Evolutionary conservation across 2,797 vertebrate genomes (phyloP).

Genomic region (Tauraco hartlaubi): DNA sequence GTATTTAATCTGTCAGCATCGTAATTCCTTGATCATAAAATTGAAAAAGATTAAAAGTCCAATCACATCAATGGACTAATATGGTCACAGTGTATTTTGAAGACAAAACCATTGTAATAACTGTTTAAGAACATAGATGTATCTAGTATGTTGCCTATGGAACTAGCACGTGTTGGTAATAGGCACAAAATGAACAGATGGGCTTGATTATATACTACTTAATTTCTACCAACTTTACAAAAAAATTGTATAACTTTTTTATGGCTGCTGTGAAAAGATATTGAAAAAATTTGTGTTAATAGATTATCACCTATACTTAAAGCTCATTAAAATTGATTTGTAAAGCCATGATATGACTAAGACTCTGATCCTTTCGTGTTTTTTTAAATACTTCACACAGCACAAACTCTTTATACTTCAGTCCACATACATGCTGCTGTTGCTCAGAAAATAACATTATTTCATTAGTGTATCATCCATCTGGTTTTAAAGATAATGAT

Average conservation of each 20-base stretch:
- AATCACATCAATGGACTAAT: neutral
- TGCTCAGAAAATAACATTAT: neutral
- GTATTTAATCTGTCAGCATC: too few species aligned
- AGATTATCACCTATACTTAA: neutral
- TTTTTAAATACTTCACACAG: neutral
- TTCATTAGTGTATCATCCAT: neutral
- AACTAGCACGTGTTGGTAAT: neutral
- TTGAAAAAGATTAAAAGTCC: neutral
- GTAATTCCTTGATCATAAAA: neutral
- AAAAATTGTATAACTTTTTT: neutral
- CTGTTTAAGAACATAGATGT: too few species aligned
- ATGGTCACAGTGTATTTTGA: neutral
- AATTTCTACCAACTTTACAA: neutral
- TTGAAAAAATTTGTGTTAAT: neutral
- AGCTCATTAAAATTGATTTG: neutral
- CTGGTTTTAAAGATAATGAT: neutral
- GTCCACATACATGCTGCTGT: neutral
- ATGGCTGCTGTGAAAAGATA: neutral
- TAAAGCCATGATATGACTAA: neutral
- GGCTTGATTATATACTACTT: too few species aligned
- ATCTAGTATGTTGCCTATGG: too few species aligned
- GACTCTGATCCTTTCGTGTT: neutral
- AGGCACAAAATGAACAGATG: neutral
- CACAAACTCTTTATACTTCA: neutral
- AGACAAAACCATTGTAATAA: neutral